Conservation (phyloP, 2,888 invertebrate species). For the Tetragnatha montana region DNA sequence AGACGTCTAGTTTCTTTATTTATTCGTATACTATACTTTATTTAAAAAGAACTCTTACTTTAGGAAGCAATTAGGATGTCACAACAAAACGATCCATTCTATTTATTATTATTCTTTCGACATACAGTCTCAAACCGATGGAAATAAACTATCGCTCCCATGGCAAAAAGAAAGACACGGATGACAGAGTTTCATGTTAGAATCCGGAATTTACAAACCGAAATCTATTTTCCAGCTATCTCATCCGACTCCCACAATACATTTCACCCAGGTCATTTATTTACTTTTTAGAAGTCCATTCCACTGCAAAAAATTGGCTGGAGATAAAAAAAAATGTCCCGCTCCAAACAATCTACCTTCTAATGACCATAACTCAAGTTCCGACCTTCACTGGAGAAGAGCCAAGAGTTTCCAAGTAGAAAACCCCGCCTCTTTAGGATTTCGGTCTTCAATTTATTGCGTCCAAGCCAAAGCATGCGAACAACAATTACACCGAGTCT, state of each 20-base stretch:
- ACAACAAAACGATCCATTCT: background rate
- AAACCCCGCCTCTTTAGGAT: slow-evolving; percentile 32
- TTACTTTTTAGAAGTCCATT: slow-evolving; percentile 18
- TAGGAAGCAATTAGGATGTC: background rate
- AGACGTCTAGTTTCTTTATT: background rate
- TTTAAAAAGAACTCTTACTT: background rate
- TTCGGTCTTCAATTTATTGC: slow-evolving; percentile 42
- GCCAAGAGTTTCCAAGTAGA: slow-evolving; percentile 28
- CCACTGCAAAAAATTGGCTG: background rate
- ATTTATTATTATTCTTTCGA: background rate
- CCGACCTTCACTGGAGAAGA: slow-evolving; percentile 28
- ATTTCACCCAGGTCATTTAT: slow-evolving; percentile 17
- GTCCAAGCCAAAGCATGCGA: slow-evolving; percentile 10
- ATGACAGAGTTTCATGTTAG: background rate
- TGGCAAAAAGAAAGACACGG: background rate
- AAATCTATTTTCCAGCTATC: background rate
- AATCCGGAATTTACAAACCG: background rate
- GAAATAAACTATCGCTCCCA: background rate
- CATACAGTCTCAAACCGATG: background rate
- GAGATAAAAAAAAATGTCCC: slow-evolving; percentile 19
- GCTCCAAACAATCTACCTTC: slow-evolving; percentile 46
- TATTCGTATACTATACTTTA: background rate
- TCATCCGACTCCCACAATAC: background rate
- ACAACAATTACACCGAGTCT: slow-evolving; percentile 31
- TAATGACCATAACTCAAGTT: slow-evolving; percentile 42